Conservation (phyloP, 2,888 invertebrate species). For the Phyllotreta cruciferae region DNA sequence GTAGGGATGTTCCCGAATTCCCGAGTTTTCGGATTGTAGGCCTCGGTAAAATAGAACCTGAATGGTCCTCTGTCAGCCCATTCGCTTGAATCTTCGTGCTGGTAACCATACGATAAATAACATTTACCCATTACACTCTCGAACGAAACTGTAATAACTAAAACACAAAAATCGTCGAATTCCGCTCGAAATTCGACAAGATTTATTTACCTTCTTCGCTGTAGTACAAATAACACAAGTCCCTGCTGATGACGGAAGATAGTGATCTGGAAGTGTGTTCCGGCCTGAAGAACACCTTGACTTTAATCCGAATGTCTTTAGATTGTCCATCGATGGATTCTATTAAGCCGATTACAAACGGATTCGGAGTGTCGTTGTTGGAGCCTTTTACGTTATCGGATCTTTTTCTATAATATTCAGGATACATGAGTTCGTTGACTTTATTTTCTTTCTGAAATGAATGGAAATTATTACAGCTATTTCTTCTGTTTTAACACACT, state of each 20-base stretch:
- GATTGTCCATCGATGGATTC: slow-evolving; percentile 64
- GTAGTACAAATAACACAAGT: slow-evolving; percentile 80
- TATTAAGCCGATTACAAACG: slow-evolving; percentile 78
- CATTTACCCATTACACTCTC: slow-evolving; percentile 73
- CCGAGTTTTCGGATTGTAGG: slow-evolving; percentile 67
- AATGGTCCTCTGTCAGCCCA: slow-evolving; percentile 72
- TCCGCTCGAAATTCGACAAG: background rate
- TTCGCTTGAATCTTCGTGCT: slow-evolving; percentile 63
- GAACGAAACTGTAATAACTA: slow-evolving; percentile 56
- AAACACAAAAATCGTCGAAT: too few relatives aligned
- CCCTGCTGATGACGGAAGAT: slow-evolving; percentile 66
- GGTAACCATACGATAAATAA: slow-evolving; percentile 69
- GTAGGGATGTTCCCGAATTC: slow-evolving; percentile 69
- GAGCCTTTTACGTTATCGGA: slow-evolving; percentile 74
- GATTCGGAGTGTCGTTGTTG: slow-evolving; percentile 75
- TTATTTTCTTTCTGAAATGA: slow-evolving; percentile 54
- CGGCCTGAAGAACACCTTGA: slow-evolving; percentile 76
- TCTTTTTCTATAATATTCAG: slow-evolving; percentile 81
- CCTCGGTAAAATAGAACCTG: slow-evolving; percentile 77
- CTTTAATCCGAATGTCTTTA: slow-evolving; percentile 67
- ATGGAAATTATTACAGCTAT: slow-evolving; percentile 6
- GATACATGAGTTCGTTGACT: slow-evolving; percentile 76
- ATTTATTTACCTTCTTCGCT: slow-evolving; percentile 69
- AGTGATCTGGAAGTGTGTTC: slow-evolving; percentile 74
- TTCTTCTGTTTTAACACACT: slow-evolving; percentile 36